These are phyloP conservation scores for Polia nebulosa DNA, from an alignment of 2,888 invertebrate species.

Conservation along the genomic window DNA sequence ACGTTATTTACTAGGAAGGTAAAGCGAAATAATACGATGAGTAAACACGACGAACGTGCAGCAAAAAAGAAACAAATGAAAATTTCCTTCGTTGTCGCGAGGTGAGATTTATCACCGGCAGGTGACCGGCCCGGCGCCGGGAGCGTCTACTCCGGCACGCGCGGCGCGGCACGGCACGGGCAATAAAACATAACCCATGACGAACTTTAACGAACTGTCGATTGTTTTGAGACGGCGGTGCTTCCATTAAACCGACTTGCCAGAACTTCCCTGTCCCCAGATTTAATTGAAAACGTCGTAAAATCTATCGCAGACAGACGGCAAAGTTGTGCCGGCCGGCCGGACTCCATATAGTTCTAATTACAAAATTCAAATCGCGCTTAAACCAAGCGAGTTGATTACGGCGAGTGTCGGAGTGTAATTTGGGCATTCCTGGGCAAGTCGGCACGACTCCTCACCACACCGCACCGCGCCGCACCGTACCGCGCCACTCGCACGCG, in stretches of 20 bases:
- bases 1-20: neutral
- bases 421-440: constrained; percentile 71
- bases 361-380: constrained; percentile 74
- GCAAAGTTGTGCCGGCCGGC: constrained; percentile 45
- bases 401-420: constrained; percentile 67
- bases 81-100: constrained; percentile 24
- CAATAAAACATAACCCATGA: constrained; percentile 68
- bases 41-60: constrained; percentile 18
- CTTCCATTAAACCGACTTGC: constrained; percentile 39
- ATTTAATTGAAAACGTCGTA: constrained; percentile 70
- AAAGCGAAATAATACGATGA: constrained; percentile 12
- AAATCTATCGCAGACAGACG: constrained; percentile 62
- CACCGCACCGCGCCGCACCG: constrained; percentile 19
- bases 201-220: constrained; percentile 68
- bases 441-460: constrained; percentile 32
- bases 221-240: constrained; percentile 62
- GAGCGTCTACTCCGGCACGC: constrained; percentile 17
- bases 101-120: constrained; percentile 31
- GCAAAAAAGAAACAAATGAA: constrained; percentile 33
- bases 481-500: constrained; percentile 42
- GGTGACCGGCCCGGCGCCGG: constrained; percentile 31
- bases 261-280: constrained; percentile 56
- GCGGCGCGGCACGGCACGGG: constrained; percentile 29
- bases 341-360: constrained; percentile 68
- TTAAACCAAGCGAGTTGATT: constrained; percentile 72